Evolutionary conservation across 2,888 invertebrate genomes (phyloP).

Genomic region (Rhamphomyia laevipes): DNA sequence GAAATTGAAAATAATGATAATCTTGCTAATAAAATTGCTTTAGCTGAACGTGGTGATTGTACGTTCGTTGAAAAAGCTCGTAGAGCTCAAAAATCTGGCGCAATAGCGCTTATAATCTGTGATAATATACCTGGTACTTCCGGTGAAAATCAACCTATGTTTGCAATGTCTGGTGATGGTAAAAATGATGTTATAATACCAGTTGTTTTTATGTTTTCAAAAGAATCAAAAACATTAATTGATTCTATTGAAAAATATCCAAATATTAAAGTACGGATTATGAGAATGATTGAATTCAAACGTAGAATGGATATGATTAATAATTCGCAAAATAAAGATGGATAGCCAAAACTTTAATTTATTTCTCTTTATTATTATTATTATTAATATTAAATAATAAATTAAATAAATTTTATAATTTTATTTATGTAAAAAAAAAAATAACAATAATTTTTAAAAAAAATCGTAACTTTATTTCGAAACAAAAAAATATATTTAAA

Average conservation of each 20-base stretch:
- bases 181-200: conserved; percentile 76
- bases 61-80: conserved; percentile 90
- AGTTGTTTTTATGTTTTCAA: conserved; percentile 76
- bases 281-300: conserved; percentile 37
- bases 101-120: conserved; percentile 70
- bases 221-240: conserved; percentile 59
- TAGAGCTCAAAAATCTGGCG: conserved; percentile 69
- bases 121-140: conserved; percentile 71
- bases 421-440: no score
- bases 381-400: no score
- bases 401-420: no score
- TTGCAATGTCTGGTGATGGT: conserved; percentile 95
- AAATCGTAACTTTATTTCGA: no score
- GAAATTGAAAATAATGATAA: conserved; percentile 46
- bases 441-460: no score
- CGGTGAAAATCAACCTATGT: conserved; percentile 65
- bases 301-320: conserved; percentile 14
- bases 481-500: no score
- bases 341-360: background rate
- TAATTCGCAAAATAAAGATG: background rate
- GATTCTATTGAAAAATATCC: conserved; percentile 46
- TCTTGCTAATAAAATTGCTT: conserved; percentile 60
- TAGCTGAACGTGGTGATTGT: conserved; percentile 86
- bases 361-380: no score
- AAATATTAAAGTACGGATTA: conserved; percentile 37